phyloP scores from a whole-genome alignment of 2,113 vertebrate genomes.

The Corythornis cristatus region DNA sequence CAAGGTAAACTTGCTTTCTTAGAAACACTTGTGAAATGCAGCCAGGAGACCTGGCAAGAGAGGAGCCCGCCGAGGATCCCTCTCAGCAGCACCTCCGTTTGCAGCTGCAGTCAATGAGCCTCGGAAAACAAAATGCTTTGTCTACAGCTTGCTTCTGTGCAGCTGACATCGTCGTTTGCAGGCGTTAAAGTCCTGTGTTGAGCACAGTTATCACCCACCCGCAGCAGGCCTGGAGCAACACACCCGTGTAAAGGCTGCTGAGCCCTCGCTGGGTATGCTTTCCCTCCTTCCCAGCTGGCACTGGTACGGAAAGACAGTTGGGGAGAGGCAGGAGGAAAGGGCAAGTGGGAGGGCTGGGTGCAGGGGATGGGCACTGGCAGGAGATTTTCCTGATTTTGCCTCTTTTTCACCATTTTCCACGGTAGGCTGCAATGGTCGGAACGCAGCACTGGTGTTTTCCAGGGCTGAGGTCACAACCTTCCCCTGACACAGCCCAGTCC shows the following conservation, averaged over 20 bases:
- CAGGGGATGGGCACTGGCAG: accelerated
- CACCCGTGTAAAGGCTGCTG: accelerated
- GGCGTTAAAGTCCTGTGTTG: not conserved
- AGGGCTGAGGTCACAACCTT: not conserved
- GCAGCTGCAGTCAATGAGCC: not conserved
- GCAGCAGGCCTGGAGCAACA: not conserved
- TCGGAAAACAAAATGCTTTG: not conserved
- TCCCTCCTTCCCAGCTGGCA: accelerated
- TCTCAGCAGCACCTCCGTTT: not conserved
- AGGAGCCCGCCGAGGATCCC: not conserved
- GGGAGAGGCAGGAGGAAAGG: not conserved
- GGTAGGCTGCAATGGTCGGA: not conserved
- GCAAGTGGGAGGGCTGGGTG: not conserved
- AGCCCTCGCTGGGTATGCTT: accelerated
- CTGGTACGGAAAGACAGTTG: not conserved
- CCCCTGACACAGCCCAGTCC: not conserved
- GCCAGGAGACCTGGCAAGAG: not conserved
- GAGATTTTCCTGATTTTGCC: not conserved
- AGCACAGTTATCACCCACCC: not conserved
- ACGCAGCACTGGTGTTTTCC: accelerated
- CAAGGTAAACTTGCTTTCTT: constrained; percentile 3
- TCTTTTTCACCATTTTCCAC: not conserved
- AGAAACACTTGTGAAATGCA: not conserved
- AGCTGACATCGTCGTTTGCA: not conserved
- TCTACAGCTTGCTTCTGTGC: not conserved